phyloP scores from a whole-genome alignment of 2,888 invertebrate genomes.

The Caenorhabditis uteleia region DNA sequence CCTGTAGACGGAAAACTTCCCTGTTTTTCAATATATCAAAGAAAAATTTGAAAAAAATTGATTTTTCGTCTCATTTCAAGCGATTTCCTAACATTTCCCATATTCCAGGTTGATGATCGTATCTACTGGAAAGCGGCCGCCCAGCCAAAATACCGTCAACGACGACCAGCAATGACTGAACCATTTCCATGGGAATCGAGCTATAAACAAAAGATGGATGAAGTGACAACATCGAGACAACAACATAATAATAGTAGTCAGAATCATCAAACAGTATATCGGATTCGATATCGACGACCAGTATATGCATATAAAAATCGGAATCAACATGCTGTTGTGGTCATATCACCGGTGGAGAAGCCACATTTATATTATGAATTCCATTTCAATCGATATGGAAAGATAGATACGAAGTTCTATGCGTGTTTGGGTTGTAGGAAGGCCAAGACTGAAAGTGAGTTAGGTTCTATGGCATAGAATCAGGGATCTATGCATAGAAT shows the following conservation, averaged over 20 bases:
- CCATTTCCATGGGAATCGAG: constrained; percentile 35
- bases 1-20: no score
- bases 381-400: constrained; percentile 44
- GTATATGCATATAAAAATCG: constrained; percentile 14
- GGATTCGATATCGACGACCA: constrained; percentile 28
- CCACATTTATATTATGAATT: constrained; percentile 46
- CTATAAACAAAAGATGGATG: constrained; percentile 8
- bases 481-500: no score
- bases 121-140: constrained; percentile 40
- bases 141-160: constrained; percentile 27
- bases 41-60: no score
- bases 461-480: not conserved
- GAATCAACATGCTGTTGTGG: constrained; percentile 44
- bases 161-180: constrained; percentile 23
- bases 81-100: not conserved
- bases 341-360: constrained; percentile 32
- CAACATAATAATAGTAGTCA: not conserved
- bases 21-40: no score
- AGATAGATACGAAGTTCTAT: constrained; percentile 44
- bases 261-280: constrained; percentile 6
- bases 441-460: constrained; percentile 43
- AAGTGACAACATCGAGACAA: not conserved
- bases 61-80: no score
- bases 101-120: constrained; percentile 23
- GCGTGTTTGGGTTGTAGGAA: constrained; percentile 49